Base-by-base conservation (phyloP, 2,797 vertebrate species). In the Pipistrellus nathusii region DNA sequence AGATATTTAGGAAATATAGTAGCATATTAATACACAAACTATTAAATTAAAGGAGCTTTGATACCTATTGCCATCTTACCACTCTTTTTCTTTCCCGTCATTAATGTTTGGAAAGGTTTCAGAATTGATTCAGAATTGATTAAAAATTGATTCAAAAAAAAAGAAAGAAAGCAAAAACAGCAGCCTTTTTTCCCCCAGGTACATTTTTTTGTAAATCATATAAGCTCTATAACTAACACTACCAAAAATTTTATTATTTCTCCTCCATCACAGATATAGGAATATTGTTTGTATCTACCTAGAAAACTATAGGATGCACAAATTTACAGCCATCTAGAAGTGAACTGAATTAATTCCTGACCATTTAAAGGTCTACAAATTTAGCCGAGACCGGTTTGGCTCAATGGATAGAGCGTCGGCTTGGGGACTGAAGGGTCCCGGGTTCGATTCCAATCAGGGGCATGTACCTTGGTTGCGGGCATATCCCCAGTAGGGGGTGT, bases 1-100 rank as follows among this genome's bases (percentile, higher is more conserved):
- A 93, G 71, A 95, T 95, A 93, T 97, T 97, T 88, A 97, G 88
- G 90, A 98, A 97, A 93, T 96, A 62, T 97, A 55, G 90, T 87
- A 77, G 41, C 30, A 38, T 97, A 95, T 93, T 96, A 96, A 96
- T 97, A 94, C 55, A 90, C 91, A 30, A 98, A 96, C 44, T 95
- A 97, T 81, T 30, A 59, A 96, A 71, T 18, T 91, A 94, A 94
- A 95, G 13, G 95, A 35, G 35, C 8, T 93, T 14, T 77, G 8
- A 57, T 68, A 46, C 21, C 5, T 15, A 69, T 83, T 94, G 78
- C 35, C 32, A 84, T 88, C 48, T 81, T 53, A 62, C 15, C 13
- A 82, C 2, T 64, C 1, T 18, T 81, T 84, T 84, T 78, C 8
- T 59, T 68, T 72, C 11, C 57, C 41, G 0, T 75, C 35, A 62